These are phyloP conservation scores for Heterotilapia buettikoferi DNA, from an alignment of 2,113 vertebrate genomes.

Conservation along the genomic window DNA sequence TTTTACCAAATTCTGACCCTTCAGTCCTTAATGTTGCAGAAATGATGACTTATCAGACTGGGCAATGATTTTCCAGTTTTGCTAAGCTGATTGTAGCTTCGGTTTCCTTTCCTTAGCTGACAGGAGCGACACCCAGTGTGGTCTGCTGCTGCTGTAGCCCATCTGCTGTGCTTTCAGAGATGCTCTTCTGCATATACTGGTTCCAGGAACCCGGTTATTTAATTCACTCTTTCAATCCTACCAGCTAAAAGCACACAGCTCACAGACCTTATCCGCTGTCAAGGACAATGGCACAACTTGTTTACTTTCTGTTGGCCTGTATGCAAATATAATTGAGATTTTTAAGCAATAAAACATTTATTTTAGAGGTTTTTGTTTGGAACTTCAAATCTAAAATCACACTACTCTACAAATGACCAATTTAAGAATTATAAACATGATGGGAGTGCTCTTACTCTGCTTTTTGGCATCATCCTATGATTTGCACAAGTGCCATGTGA, in stretches of 20 bases:
- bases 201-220: background rate
- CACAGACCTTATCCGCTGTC: background rate
- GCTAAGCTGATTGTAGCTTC: background rate
- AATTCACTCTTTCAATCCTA: background rate
- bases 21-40: background rate
- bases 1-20: background rate
- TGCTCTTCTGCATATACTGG: background rate
- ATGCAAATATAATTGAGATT: fast-evolving
- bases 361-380: background rate
- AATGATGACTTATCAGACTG: background rate
- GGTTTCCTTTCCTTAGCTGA: background rate
- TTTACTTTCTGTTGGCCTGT: background rate
- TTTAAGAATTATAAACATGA: background rate
- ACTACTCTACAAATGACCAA: fast-evolving
- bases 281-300: background rate
- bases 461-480: fast-evolving
- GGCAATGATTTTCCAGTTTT: fast-evolving
- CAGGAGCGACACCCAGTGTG: background rate
- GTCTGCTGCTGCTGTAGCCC: fast-evolving
- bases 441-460: background rate
- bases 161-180: background rate
- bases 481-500: background rate
- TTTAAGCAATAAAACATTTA: background rate
- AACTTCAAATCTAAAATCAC: background rate
- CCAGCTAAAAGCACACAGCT: background rate